A percentile compares a stretch with the other conserved stretches of the same genome.
These are phyloP conservation scores for Caenorhabditis zanzibari DNA, from an alignment of 2,888 invertebrate genomes.

Conservation along the genomic window DNA sequence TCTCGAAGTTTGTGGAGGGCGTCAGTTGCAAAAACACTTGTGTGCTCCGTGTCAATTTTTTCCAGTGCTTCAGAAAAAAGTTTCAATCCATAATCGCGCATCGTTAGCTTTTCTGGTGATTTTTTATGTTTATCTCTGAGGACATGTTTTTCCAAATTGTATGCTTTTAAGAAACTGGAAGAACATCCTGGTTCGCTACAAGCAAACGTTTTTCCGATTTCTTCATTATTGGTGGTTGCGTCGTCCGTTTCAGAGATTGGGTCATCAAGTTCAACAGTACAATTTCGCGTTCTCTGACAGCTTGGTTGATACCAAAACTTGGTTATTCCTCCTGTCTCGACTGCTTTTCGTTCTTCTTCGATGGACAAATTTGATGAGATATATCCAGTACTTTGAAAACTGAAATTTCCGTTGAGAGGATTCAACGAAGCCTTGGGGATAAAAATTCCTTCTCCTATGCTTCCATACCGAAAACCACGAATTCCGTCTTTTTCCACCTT, in stretches of 20 bases:
- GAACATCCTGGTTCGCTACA: slow-evolving; percentile 7
- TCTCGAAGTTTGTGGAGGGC: not conserved
- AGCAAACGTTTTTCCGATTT: not conserved
- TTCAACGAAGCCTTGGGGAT: not conserved
- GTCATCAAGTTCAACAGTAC: not conserved
- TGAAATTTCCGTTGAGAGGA: not conserved
- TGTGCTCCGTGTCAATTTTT: not conserved
- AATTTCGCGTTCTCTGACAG: not conserved
- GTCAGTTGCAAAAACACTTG: not conserved
- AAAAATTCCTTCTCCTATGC: not conserved
- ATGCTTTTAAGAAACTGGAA: not conserved
- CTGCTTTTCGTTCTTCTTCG: not conserved
- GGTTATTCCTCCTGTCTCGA: not conserved
- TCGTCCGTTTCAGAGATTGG: too few species aligned
- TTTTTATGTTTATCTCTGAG: not conserved
- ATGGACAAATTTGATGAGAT: not conserved
- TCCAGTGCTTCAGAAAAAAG: not conserved
- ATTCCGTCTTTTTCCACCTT: slow-evolving; percentile 6
- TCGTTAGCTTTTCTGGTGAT: not conserved
- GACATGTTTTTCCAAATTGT: slow-evolving; percentile 4
- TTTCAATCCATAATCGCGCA: not conserved
- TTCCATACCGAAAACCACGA: not conserved
- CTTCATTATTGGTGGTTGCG: too few species aligned
- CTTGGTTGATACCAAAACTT: not conserved
- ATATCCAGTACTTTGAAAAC: not conserved